Percentiles rank a stretch among this genome's conserved stretches.
Evolutionary conservation across 2,797 vertebrate species (phyloP).

Genomic region (Zenarchopterus dispar): DNA sequence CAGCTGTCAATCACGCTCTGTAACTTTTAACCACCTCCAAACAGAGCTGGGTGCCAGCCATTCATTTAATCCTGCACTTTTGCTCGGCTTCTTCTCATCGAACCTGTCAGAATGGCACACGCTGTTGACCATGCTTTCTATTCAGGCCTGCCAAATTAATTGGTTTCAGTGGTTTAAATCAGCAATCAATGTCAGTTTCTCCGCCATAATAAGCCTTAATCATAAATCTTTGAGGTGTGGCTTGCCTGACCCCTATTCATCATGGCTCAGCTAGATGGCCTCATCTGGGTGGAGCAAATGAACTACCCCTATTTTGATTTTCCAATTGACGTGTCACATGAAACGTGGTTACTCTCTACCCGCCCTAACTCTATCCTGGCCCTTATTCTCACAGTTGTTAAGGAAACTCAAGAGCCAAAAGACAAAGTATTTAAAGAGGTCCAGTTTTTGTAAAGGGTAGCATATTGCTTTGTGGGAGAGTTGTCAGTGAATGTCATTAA

Average conservation of each 20-base stretch:
- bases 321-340: conserved; percentile 92
- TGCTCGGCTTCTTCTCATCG: conserved; percentile 70
- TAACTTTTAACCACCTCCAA: conserved; percentile 82
- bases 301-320: conserved; percentile 93
- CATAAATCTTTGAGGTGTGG: conserved; percentile 84
- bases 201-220: conserved; percentile 86
- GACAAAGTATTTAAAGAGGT: conserved; percentile 60
- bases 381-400: conserved; percentile 49
- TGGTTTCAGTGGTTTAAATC: conserved; percentile 83
- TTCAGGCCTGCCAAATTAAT: conserved; percentile 81
- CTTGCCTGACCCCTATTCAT: conserved; percentile 79
- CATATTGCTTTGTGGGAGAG: conserved; percentile 34
- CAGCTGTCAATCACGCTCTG: conserved; percentile 78
- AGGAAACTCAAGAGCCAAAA: conserved; percentile 43
- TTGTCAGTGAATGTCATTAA: conserved; percentile 57
- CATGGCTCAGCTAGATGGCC: conserved; percentile 81
- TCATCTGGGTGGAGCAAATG: conserved; percentile 93
- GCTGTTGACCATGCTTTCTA: conserved; percentile 83
- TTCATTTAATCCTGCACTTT: conserved; percentile 77
- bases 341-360: conserved; percentile 72
- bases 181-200: conserved; percentile 87
- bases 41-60: conserved; percentile 73
- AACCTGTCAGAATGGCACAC: conserved; percentile 85
- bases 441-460: conserved; percentile 29
- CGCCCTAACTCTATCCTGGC: conserved; percentile 30